Percentiles rank a stretch among this genome's conserved stretches.
Conservation (phyloP, 2,113 vertebrate genomes). For the Piliocolobus tephrosceles region DNA sequence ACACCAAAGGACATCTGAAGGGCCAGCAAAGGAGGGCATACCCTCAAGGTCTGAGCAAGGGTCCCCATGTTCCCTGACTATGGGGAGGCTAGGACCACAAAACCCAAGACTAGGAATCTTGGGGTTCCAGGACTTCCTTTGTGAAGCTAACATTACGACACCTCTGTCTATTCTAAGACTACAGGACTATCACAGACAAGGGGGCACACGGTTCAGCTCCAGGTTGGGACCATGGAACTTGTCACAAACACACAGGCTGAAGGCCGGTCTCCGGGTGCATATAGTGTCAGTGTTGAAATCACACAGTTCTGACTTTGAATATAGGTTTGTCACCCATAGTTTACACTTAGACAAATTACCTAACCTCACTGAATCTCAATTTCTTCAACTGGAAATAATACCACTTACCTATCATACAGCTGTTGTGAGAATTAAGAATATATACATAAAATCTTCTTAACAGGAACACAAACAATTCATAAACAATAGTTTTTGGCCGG, state of each 20-base stretch:
- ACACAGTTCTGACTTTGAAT: background rate
- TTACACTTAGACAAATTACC: background rate
- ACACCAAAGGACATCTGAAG: background rate
- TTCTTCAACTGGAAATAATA: background rate
- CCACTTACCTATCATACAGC: background rate
- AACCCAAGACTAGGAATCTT: background rate
- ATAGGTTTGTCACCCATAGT: background rate
- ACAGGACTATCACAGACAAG: background rate
- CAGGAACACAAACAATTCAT: background rate
- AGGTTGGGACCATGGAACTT: background rate
- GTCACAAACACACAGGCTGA: background rate
- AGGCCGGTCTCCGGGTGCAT: background rate
- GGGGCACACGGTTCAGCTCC: background rate
- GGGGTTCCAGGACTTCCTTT: background rate
- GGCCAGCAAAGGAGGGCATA: background rate
- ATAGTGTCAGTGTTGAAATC: background rate
- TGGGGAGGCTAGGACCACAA: background rate
- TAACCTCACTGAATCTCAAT: background rate
- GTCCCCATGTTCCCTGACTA: background rate
- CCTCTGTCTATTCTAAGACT: background rate
- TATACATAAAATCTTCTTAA: background rate
- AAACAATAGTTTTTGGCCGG: background rate
- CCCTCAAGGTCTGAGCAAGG: background rate
- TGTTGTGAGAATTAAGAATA: background rate
- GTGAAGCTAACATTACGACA: background rate